These are phyloP conservation scores for Syncerus caffer DNA, from an alignment of 2,797 vertebrate species.

Conservation along the genomic window DNA sequence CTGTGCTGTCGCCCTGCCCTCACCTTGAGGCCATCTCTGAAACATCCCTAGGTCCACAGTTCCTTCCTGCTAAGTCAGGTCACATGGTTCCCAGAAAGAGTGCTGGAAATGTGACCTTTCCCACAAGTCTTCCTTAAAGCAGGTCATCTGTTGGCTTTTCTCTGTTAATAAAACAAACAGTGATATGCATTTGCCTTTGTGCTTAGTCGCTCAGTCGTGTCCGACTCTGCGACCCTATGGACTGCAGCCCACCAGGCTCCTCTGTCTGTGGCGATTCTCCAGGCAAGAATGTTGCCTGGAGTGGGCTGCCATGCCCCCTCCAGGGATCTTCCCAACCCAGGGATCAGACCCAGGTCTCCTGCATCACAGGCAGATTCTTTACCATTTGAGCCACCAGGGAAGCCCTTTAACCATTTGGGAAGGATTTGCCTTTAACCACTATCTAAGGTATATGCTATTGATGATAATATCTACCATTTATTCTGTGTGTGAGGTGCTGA, in stretches of 20 bases:
- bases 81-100: background rate
- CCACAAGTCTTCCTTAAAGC: background rate
- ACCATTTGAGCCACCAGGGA: background rate
- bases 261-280: background rate
- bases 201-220: background rate
- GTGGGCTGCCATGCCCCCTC: background rate
- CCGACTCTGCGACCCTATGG: background rate
- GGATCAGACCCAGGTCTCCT: background rate
- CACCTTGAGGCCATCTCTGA: background rate
- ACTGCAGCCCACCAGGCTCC: background rate
- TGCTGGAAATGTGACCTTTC: background rate
- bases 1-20: background rate
- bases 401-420: background rate
- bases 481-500: background rate
- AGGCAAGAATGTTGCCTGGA: background rate
- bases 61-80: background rate
- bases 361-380: background rate
- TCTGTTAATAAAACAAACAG: background rate
- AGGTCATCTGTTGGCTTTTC: background rate
- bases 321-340: background rate
- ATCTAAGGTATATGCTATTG: background rate
- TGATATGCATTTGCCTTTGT: background rate
- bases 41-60: background rate
- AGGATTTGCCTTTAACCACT: background rate
- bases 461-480: background rate